Evolutionary conservation across 2,888 invertebrate species (phyloP).

Genomic region (Troides oblongomaculatus): DNA sequence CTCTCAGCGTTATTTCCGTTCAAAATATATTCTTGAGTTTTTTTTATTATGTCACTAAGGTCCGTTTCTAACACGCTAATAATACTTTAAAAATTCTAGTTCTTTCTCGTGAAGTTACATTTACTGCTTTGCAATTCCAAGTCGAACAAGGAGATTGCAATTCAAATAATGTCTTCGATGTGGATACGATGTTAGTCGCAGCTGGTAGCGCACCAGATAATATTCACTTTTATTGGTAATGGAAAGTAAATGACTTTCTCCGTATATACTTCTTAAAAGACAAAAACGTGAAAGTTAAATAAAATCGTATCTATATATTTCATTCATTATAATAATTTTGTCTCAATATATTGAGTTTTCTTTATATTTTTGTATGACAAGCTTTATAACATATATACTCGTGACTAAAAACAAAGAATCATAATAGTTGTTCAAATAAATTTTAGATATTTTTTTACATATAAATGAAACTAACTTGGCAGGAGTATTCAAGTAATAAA

Average conservation of each 20-base stretch:
- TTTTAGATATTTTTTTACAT: no score
- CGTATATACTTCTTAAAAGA: neutral
- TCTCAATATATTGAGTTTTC: no score
- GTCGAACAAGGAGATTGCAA: conserved; percentile 71
- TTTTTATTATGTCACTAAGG: neutral
- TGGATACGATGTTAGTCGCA: conserved; percentile 28
- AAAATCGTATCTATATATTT: no score
- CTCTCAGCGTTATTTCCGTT: no score
- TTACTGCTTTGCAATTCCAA: conserved; percentile 75
- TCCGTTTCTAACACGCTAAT: no score
- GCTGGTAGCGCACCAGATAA: conserved; percentile 31
- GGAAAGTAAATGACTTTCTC: neutral
- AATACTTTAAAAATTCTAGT: neutral
- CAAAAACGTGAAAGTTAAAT: neutral
- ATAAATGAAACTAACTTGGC: no score
- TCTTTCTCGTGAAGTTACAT: conserved; percentile 51
- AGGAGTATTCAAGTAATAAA: no score
- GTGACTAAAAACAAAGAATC: no score
- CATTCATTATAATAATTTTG: no score
- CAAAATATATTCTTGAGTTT: neutral
- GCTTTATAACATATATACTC: no score
- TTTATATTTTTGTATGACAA: no score
- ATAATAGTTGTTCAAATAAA: no score
- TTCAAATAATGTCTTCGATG: conserved; percentile 70
- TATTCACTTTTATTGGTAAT: conserved; percentile 30